Percentiles rank a stretch among this genome's conserved stretches.
Conservation (phyloP, 2,888 invertebrate species). For the Zeuzera pyrina region DNA sequence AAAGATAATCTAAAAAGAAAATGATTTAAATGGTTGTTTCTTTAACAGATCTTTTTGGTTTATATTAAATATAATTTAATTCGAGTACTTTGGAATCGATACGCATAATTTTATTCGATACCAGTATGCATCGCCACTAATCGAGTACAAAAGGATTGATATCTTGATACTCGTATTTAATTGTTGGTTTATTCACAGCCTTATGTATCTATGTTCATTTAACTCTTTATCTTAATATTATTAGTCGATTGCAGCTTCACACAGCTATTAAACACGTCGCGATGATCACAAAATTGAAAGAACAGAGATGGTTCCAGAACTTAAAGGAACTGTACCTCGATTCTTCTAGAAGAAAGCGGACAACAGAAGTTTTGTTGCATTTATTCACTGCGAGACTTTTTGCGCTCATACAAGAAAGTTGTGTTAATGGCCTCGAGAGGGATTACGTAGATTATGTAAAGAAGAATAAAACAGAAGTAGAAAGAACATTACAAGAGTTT, state of each 20-base stretch:
- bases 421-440: conserved; percentile 24
- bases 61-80: too few species aligned
- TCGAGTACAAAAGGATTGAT: too few species aligned
- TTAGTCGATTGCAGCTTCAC: conserved; percentile 56
- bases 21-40: too few species aligned
- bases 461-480: conserved; percentile 22
- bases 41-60: too few species aligned
- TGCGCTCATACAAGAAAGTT: conserved; percentile 31
- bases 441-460: conserved; percentile 25
- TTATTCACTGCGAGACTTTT: conserved; percentile 30
- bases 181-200: neutral
- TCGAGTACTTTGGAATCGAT: too few species aligned
- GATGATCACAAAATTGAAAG: conserved; percentile 28
- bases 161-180: too few species aligned
- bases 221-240: too few species aligned
- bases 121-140: too few species aligned
- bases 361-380: conserved; percentile 36
- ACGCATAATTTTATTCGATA: too few species aligned
- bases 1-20: too few species aligned
- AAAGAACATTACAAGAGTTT: conserved; percentile 27
- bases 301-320: conserved; percentile 40
- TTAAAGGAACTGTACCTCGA: conserved; percentile 35
- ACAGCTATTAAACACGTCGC: conserved; percentile 39
- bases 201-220: too few species aligned
- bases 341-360: conserved; percentile 18